Evolutionary conservation across 2,797 vertebrate genomes (phyloP), one percentile per base, ranked within the genome.

Genomic region (Mareca penelope): DNA sequence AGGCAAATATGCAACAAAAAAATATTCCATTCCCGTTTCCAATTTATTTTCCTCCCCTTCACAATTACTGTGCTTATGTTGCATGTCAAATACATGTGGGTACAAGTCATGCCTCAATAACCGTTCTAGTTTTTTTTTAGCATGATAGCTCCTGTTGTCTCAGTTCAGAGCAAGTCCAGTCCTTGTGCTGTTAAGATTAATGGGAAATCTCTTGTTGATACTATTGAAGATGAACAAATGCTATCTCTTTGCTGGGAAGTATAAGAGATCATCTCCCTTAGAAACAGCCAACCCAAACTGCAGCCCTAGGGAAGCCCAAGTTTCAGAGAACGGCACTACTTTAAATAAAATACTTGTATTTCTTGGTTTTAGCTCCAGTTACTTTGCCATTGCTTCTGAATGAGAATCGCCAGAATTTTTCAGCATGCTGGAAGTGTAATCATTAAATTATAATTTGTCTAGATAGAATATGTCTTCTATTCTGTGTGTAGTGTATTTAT

Each of bases 371-470:
- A 15, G 48, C 85, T 87, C 55, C 12, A 2, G 56, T 56, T 81
- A 5, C 22, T 81, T 83, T 84, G 28, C 44, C 24, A 86, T 35
- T 85, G 42, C 82, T 84, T 60, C 10, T 46, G 61, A 88, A 67
- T 80, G 48, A 33, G 39, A 88, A 82, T 84, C 1, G 0, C 61
- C 40, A 85, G 48, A 88, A 94, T 88, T 86, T 77, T 44, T 82
- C 85, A 86, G 57, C 14, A 23, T 93, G 31, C 85, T 91, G 50
- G 61, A 77, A 81, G 28, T 53, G 29, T 76, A 78, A 84, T 85
- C 10, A 84, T 94, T 88, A 70, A 67, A 75, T 71, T 67, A 42
- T 73, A 64, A 78, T 88, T 95, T 93, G 48, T 88, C 33, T 73
- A 60, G 44, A 53, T 90, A 35, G 12, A 67, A 22, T 57, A 22